phyloP scores from a whole-genome alignment of 2,888 invertebrate genomes.

The Cheilosia urbana region DNA sequence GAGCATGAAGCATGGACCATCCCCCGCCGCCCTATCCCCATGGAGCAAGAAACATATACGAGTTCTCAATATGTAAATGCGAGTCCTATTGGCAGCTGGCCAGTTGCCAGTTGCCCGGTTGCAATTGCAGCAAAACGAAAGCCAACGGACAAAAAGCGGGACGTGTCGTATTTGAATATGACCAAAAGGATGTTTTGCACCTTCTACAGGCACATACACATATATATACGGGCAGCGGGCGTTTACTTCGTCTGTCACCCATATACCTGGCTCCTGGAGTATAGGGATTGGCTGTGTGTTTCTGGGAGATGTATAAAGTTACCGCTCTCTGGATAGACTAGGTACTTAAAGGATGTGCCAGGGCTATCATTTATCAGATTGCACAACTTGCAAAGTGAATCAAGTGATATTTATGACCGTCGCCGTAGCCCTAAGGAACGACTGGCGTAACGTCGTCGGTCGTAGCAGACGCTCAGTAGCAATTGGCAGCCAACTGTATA shows the following conservation, averaged over 20 bases:
- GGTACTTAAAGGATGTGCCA: slow-evolving; percentile 69
- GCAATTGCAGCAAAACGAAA: slow-evolving; percentile 47
- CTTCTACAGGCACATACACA: slow-evolving; percentile 19
- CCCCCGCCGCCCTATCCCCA: slow-evolving; percentile 1
- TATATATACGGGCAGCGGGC: not conserved
- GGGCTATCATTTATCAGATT: slow-evolving; percentile 72
- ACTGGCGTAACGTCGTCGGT: not conserved
- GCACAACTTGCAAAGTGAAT: slow-evolving; percentile 74
- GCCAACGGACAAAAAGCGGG: slow-evolving; percentile 46
- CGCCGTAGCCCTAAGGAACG: slow-evolving; percentile 42
- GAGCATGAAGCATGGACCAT: not conserved
- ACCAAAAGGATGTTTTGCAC: slow-evolving; percentile 64
- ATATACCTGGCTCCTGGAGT: slow-evolving; percentile 7
- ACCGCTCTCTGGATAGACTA: slow-evolving; percentile 27
- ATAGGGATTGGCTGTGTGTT: not conserved
- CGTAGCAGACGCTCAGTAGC: slow-evolving; percentile 3
- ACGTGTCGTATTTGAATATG: slow-evolving; percentile 69
- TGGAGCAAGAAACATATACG: slow-evolving; percentile 57
- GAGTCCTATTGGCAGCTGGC: slow-evolving; percentile 68
- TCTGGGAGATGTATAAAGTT: not conserved
- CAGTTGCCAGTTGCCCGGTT: slow-evolving; percentile 52
- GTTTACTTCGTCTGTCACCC: slow-evolving; percentile 4
- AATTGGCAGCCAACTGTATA: slow-evolving; percentile 45
- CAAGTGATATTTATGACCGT: slow-evolving; percentile 73
- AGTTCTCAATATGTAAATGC: slow-evolving; percentile 67